Evolutionary conservation across 2,797 vertebrate genomes (phyloP).

Genomic region (Tokudaia muenninki): DNA sequence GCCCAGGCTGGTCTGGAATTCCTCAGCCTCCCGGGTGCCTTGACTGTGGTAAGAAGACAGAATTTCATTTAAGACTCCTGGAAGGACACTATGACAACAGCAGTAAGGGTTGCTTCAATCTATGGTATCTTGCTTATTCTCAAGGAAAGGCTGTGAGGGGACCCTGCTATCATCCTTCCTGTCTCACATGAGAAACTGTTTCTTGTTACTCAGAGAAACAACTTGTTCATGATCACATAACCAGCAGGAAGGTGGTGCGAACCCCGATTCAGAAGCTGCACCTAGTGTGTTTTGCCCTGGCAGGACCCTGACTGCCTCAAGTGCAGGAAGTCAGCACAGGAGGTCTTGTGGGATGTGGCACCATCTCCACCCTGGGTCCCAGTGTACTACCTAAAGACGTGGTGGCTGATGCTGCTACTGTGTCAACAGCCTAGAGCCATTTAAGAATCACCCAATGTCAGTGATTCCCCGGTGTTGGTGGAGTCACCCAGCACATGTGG

Average conservation of each 20-base stretch:
- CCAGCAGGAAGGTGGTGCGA: background rate
- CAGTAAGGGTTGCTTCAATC: too few species aligned
- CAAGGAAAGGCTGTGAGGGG: background rate
- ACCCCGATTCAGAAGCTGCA: background rate
- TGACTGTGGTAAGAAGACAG: background rate
- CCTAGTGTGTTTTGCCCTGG: background rate
- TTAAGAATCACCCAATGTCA: background rate
- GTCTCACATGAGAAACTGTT: background rate
- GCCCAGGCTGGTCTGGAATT: background rate
- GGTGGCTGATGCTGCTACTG: too few species aligned
- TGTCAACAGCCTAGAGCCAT: background rate
- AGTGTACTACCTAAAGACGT: background rate
- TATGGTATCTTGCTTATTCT: background rate
- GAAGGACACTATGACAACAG: background rate
- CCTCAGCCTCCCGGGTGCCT: background rate
- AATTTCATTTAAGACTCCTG: background rate
- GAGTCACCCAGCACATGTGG: background rate
- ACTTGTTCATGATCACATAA: background rate
- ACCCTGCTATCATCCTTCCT: background rate
- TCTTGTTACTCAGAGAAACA: background rate
- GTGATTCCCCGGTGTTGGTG: background rate
- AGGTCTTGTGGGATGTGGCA: rapidly evolving
- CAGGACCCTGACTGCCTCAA: background rate
- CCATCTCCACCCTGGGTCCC: background rate
- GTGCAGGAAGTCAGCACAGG: too few species aligned